Percentiles rank a stretch among this genome's conserved stretches.
Conservation (phyloP, 1,140 invertebrate genomes). For the Drosophila orosa region DNA sequence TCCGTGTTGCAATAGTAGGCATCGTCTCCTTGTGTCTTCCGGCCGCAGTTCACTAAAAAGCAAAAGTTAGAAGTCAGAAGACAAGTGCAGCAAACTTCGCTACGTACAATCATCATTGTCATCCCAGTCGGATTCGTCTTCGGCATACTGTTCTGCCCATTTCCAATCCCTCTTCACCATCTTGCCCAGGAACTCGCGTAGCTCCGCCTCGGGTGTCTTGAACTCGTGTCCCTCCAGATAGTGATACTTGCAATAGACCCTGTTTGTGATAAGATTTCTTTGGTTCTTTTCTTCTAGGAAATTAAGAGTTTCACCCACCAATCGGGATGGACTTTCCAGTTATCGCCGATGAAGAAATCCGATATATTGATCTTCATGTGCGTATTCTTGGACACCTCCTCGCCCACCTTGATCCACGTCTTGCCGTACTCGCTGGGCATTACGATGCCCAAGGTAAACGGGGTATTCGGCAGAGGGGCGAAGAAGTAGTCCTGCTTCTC, state of each 20-base stretch:
- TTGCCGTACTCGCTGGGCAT: constrained; percentile 92
- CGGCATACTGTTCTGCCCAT: constrained; percentile 86
- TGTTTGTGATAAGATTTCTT: not conserved
- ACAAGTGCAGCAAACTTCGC: too few species aligned
- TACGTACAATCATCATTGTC: constrained; percentile 68
- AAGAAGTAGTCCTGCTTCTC: constrained; percentile 94
- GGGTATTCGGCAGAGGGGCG: constrained; percentile 91
- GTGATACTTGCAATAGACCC: constrained; percentile 95
- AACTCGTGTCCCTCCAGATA: constrained; percentile 91
- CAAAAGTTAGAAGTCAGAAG: not conserved
- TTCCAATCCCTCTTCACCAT: constrained; percentile 86
- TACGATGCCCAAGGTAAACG: constrained; percentile 91
- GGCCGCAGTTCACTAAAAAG: constrained; percentile 86
- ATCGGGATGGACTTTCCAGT: constrained; percentile 94
- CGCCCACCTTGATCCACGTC: constrained; percentile 89
- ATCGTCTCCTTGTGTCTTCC: constrained; percentile 87
- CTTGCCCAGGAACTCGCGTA: constrained; percentile 89
- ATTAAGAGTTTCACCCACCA: constrained; percentile 86
- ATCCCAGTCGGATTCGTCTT: constrained; percentile 68
- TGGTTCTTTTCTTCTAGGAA: not conserved
- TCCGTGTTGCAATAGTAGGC: constrained; percentile 94
- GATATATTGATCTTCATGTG: constrained; percentile 88
- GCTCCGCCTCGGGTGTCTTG: constrained; percentile 88
- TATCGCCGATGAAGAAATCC: constrained; percentile 88
- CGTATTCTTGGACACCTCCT: constrained; percentile 88